A percentile compares a stretch with the other conserved stretches of the same genome.
These are phyloP conservation scores for Selene dorsalis DNA, from an alignment of 2,797 vertebrate species.

Conservation along the genomic window DNA sequence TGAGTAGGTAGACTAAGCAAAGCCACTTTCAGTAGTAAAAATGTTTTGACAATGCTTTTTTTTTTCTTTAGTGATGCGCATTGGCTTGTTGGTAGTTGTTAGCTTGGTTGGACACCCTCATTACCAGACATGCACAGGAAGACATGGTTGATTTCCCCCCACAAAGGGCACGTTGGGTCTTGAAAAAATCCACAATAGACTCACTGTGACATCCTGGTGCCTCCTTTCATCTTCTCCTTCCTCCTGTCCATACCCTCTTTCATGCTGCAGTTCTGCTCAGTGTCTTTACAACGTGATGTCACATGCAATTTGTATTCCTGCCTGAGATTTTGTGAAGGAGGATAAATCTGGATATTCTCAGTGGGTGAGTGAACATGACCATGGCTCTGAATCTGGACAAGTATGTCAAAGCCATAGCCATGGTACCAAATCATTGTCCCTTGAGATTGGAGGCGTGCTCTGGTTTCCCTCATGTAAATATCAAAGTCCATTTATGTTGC, in stretches of 20 bases:
- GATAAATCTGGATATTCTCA: slow-evolving; percentile 77
- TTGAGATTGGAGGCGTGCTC: slow-evolving; percentile 61
- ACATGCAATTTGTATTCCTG: slow-evolving; percentile 67
- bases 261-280: slow-evolving; percentile 63
- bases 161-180: slow-evolving; percentile 59
- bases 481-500: slow-evolving; percentile 52
- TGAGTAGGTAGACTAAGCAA: slow-evolving; percentile 72
- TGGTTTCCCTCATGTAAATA: slow-evolving; percentile 72
- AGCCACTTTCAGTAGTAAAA: slow-evolving; percentile 52
- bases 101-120: slow-evolving; percentile 67
- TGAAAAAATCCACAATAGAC: slow-evolving; percentile 62
- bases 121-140: slow-evolving; percentile 69
- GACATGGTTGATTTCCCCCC: slow-evolving; percentile 66
- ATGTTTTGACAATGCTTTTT: slow-evolving; percentile 26
- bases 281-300: slow-evolving; percentile 71
- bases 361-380: slow-evolving; percentile 57
- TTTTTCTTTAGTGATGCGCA: no score
- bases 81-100: slow-evolving; percentile 34
- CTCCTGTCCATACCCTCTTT: slow-evolving; percentile 52
- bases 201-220: slow-evolving; percentile 67
- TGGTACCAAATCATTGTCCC: slow-evolving; percentile 65
- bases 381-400: slow-evolving; percentile 62
- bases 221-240: slow-evolving; percentile 66
- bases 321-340: slow-evolving; percentile 55
- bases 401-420: slow-evolving; percentile 70